These are phyloP conservation scores for Botrylloides violaceus DNA, from an alignment of 23 tunicate genomes.

Conservation along the genomic window DNA sequence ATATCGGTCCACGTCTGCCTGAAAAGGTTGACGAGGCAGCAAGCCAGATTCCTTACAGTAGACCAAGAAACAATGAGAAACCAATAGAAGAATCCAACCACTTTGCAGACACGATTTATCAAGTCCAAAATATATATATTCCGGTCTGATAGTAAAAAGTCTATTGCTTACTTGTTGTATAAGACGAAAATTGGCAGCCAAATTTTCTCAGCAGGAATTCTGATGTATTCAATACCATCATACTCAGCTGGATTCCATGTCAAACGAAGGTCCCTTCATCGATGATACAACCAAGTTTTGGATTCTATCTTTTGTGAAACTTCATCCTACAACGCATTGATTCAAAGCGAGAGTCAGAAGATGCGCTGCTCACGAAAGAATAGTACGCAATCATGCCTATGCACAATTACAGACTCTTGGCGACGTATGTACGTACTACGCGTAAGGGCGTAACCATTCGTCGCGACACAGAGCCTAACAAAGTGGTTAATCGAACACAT, in stretches of 20 bases:
- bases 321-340: slow-evolving; percentile 45
- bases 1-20: too few species aligned
- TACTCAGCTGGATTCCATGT: slow-evolving; percentile 60
- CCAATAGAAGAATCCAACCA: too few species aligned
- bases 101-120: too few species aligned
- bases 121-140: too few species aligned
- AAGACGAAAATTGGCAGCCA: slow-evolving; percentile 86
- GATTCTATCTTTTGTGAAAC: slow-evolving; percentile 90
- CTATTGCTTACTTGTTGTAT: slow-evolving; percentile 92
- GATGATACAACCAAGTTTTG: slow-evolving; percentile 57
- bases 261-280: slow-evolving; percentile 69
- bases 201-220: slow-evolving; percentile 42
- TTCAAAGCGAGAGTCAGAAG: background rate
- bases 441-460: too few species aligned
- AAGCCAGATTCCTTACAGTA: too few species aligned
- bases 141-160: too few species aligned
- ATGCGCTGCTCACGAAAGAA: background rate
- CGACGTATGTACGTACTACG: too few species aligned
- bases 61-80: too few species aligned
- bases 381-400: background rate
- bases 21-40: too few species aligned
- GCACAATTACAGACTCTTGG: background rate
- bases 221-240: slow-evolving; percentile 43
- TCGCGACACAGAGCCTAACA: too few species aligned
- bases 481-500: too few species aligned